Evolutionary conservation across 2,113 vertebrate genomes (phyloP).

Genomic region (Lota lota): DNA sequence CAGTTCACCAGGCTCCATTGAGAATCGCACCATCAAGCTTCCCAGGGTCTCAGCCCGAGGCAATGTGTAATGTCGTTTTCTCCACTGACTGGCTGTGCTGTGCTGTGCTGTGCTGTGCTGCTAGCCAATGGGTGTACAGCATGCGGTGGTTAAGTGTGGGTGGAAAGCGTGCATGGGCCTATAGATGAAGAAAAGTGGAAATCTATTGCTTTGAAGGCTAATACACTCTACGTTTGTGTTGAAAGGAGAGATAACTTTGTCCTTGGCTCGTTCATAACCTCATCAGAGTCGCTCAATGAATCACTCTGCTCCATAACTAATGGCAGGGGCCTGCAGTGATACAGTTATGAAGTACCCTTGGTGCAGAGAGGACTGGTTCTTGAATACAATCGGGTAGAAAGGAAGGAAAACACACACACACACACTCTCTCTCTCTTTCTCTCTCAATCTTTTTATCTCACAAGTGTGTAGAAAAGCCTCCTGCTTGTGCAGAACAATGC

Average conservation of each 20-base stretch:
- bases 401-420: background rate
- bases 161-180: conserved; percentile 18
- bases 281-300: conserved; percentile 70
- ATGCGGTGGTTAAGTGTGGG: too few relatives aligned
- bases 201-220: conserved; percentile 52
- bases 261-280: conserved; percentile 69
- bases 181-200: conserved; percentile 24
- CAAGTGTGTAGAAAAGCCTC: too few relatives aligned
- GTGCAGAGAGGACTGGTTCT: conserved; percentile 30
- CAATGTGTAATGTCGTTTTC: too few relatives aligned
- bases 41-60: too few relatives aligned
- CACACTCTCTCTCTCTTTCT: background rate
- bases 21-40: too few relatives aligned
- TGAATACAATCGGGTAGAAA: conserved; percentile 28
- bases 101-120: too few relatives aligned
- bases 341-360: conserved; percentile 57
- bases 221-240: conserved; percentile 62
- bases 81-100: too few relatives aligned
- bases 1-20: background rate
- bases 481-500: too few relatives aligned
- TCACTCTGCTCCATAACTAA: conserved; percentile 60
- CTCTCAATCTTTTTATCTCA: too few relatives aligned
- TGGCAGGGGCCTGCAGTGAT: conserved; percentile 53
- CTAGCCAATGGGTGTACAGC: too few relatives aligned
- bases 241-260: conserved; percentile 67